Conservation (phyloP, 2,888 invertebrate species). For the Oxytorus armatus region DNA sequence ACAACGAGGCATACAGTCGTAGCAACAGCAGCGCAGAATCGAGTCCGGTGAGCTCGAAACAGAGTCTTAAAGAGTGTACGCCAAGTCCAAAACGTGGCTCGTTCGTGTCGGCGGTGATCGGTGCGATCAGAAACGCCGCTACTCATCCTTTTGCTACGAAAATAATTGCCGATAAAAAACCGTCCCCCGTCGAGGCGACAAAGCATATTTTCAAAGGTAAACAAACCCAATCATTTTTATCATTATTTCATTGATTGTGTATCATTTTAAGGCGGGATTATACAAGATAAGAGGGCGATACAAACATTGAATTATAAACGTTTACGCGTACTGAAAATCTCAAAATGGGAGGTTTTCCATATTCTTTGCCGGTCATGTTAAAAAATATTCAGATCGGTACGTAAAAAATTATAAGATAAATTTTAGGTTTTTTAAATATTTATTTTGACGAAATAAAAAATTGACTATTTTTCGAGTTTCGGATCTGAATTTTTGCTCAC, state of each 20-base stretch:
- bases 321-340: too few species aligned
- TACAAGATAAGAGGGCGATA: neutral
- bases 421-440: too few species aligned
- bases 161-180: conserved; percentile 74
- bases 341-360: too few species aligned
- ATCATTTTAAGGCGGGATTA: neutral
- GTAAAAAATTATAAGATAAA: too few species aligned
- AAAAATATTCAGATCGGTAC: too few species aligned
- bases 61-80: conserved; percentile 82
- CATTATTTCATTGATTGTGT: neutral
- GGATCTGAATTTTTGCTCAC: too few species aligned
- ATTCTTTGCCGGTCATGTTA: too few species aligned
- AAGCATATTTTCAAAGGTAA: conserved; percentile 81
- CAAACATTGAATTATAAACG: too few species aligned
- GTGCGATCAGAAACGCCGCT: conserved; percentile 88
- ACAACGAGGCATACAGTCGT: conserved; percentile 90
- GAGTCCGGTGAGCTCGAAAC: conserved; percentile 85
- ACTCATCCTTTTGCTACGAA: conserved; percentile 81
- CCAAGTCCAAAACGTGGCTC: conserved; percentile 88
- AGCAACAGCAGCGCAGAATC: conserved; percentile 90
- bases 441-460: too few species aligned
- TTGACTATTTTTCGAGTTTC: too few species aligned
- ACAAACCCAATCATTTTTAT: neutral
- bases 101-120: conserved; percentile 90
- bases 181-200: conserved; percentile 73